A percentile compares a stretch with the other conserved stretches of the same genome.
Conservation (phyloP, 2,888 invertebrate species). For the Prenolepis imparis region DNA sequence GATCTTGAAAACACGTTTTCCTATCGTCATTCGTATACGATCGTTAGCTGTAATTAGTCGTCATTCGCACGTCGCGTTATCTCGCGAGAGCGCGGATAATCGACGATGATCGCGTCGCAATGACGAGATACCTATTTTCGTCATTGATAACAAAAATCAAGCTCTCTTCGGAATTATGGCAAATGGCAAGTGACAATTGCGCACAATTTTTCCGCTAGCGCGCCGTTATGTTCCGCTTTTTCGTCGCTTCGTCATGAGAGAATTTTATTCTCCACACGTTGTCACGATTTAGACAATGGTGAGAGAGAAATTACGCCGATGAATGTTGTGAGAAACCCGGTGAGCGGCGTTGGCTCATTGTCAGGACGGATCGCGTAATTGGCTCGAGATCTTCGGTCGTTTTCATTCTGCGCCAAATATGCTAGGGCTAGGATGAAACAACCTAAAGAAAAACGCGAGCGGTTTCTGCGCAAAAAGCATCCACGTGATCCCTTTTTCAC, state of each 20-base stretch:
- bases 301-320: constrained; percentile 71
- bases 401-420: constrained; percentile 46
- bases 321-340: constrained; percentile 72
- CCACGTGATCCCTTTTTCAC: neutral
- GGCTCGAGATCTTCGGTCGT: constrained; percentile 55
- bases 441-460: constrained; percentile 3
- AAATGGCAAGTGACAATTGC: neutral
- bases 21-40: constrained; percentile 4
- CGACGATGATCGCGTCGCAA: constrained; percentile 15
- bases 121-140: constrained; percentile 40
- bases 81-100: constrained; percentile 36
- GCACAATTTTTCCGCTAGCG: constrained; percentile 8
- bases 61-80: constrained; percentile 21
- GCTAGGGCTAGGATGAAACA: neutral
- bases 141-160: constrained; percentile 31
- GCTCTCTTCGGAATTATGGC: neutral
- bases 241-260: constrained; percentile 30
- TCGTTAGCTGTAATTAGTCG: constrained; percentile 21
- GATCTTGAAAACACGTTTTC: constrained; percentile 5
- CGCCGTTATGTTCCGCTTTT: constrained; percentile 61
- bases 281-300: constrained; percentile 67
- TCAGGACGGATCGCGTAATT: constrained; percentile 65
- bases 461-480: neutral
- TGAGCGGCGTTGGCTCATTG: constrained; percentile 66
- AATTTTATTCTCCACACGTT: constrained; percentile 51